Conservation (phyloP, 2,888 invertebrate species). For the Alviniconcha strummeri region DNA sequence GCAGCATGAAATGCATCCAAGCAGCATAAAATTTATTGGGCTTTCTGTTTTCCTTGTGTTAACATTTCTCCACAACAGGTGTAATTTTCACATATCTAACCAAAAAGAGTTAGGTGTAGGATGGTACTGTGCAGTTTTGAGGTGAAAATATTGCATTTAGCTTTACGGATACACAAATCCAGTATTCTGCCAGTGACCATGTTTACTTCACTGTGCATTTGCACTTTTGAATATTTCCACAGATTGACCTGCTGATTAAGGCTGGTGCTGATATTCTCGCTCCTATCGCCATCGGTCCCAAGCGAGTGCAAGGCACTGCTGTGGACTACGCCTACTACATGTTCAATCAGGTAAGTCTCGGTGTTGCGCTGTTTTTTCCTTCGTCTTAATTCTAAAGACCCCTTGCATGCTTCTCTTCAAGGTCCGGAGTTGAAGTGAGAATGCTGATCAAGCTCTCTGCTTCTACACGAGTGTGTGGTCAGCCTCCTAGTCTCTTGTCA, state of each 20-base stretch:
- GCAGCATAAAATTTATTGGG: too few species aligned
- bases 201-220: too few species aligned
- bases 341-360: slow-evolving; percentile 66
- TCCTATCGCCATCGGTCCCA: slow-evolving; percentile 70
- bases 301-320: slow-evolving; percentile 68
- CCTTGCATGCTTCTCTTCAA: not conserved
- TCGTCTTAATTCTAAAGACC: not conserved
- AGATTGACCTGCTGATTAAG: slow-evolving; percentile 71
- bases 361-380: not conserved
- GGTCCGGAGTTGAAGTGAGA: not conserved
- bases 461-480: not conserved
- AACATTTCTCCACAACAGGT: too few species aligned
- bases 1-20: too few species aligned
- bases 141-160: too few species aligned
- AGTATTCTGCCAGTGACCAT: too few species aligned
- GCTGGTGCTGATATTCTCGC: slow-evolving; percentile 70
- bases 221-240: not conserved
- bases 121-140: too few species aligned
- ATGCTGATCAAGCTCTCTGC: not conserved
- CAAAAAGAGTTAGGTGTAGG: too few species aligned
- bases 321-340: slow-evolving; percentile 73
- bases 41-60: too few species aligned
- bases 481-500: too few species aligned
- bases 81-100: too few species aligned
- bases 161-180: too few species aligned